phyloP scores from a whole-genome alignment of 1,140 invertebrate species.

The Lepidurus apus region DNA sequence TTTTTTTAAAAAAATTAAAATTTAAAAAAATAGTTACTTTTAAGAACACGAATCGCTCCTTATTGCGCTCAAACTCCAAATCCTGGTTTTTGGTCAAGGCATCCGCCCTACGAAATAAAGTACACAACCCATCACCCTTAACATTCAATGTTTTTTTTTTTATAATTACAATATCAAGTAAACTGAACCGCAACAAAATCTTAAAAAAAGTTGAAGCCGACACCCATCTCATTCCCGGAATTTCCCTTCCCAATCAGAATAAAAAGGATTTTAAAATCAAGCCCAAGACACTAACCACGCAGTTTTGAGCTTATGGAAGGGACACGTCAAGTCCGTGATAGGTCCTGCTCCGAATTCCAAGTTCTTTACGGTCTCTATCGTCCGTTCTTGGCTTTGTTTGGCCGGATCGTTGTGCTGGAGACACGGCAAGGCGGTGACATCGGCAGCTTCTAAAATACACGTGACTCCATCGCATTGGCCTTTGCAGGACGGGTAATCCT shows the following conservation, averaged over 20 bases:
- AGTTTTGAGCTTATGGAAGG: constrained; percentile 48
- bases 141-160: neutral
- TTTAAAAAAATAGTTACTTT: constrained; percentile 58
- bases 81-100: constrained; percentile 90
- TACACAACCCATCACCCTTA: neutral
- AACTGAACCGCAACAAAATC: neutral
- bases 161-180: neutral
- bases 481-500: constrained; percentile 23
- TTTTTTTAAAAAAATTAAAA: neutral
- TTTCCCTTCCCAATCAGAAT: no score
- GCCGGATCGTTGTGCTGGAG: neutral
- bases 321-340: constrained; percentile 45
- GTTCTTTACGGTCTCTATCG: neutral
- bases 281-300: constrained; percentile 45
- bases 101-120: constrained; percentile 61
- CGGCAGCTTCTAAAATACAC: constrained; percentile 26
- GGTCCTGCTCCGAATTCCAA: constrained; percentile 2
- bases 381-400: constrained; percentile 16
- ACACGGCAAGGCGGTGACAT: constrained; percentile 28
- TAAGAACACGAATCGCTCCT: constrained; percentile 90
- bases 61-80: constrained; percentile 92
- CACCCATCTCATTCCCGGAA: no score
- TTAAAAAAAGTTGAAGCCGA: no score
- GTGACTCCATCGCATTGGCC: constrained; percentile 33
- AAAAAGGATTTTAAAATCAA: constrained; percentile 27